Base-by-base conservation (phyloP, 2,113 vertebrate species). In the Lagopus muta region DNA sequence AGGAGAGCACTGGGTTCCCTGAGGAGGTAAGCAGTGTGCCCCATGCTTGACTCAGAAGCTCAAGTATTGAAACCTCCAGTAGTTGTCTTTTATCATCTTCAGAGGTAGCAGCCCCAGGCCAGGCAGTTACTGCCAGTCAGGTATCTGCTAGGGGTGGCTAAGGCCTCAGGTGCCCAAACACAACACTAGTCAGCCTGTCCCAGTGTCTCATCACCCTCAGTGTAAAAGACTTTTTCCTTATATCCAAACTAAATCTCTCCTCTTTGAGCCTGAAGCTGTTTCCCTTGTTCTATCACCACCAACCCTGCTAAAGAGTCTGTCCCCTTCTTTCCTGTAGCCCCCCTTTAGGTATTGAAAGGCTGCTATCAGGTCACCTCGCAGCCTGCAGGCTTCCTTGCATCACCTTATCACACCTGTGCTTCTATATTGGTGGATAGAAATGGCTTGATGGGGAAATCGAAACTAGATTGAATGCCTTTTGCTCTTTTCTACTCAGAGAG, bases 401-500 rank as follows among this genome's bases (percentile, higher is more conserved):
- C 40, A 78, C 61, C 58, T 32, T 19, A 34, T 38, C 27, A 38
- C 4, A 25, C 4, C 4, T 45, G 21, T 71, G 43, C 30, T 52
- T 13, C 52, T 32, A 14, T 25, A 12, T 47, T 24, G 25, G n/a
- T 18, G 48, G 52, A 16, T 0, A 64, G 66, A 64, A 82, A 48
- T 81, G 34, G 38, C 43, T 36, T 75, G 60, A 65, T 64, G 48
- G 64, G 61, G 85, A 79, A 72, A 82, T 82, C 15, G 1, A 82
- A 88, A 70, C 3, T 45, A 84, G 50, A 62, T 13, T 88, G 60
- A 88, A 77, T 64, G 47, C 32, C 50, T 57, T 61, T 27, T 81
- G 82, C 61, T 82, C 76, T 92, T 89, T 73, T 88, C 66, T 92
- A 62, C 52, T 60, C 27, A 61, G 67, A 89, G 77, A 60, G 54